Conservation (phyloP, 2,797 vertebrate genomes). For the Tenualosa ilisha region DNA sequence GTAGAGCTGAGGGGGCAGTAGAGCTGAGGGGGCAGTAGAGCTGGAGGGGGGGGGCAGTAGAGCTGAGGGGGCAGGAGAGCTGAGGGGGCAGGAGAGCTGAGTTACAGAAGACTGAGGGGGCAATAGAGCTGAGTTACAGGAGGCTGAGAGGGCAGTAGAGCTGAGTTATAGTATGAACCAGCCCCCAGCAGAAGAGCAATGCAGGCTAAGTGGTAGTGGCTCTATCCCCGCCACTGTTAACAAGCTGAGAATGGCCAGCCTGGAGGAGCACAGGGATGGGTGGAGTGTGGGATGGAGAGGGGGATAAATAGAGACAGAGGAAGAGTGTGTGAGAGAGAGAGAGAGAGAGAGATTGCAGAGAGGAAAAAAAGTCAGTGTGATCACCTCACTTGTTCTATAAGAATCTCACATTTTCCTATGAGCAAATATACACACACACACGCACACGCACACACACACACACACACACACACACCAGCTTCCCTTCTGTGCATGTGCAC, state of each 20-base stretch:
- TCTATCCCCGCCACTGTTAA: background rate
- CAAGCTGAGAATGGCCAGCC: background rate
- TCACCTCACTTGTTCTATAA: background rate
- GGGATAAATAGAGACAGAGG: background rate
- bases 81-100: too few species aligned
- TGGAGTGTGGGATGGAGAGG: background rate
- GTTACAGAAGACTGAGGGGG: too few species aligned
- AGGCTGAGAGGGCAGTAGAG: background rate
- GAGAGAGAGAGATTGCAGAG: background rate
- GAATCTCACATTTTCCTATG: background rate
- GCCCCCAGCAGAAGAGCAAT: background rate
- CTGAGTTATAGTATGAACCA: background rate
- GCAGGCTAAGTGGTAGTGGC: background rate
- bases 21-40: too few species aligned
- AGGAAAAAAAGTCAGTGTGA: background rate
- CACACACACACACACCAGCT: background rate
- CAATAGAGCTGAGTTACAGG: background rate
- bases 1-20: too few species aligned
- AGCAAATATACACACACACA: background rate
- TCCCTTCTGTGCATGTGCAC: background rate
- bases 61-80: too few species aligned
- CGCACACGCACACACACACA: background rate
- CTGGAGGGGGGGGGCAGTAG: too few species aligned
- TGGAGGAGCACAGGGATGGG: background rate
- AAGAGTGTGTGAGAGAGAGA: background rate